These are phyloP conservation scores for Halcyon chelicuti DNA, from an alignment of 2,797 vertebrate species.

Conservation along the genomic window DNA sequence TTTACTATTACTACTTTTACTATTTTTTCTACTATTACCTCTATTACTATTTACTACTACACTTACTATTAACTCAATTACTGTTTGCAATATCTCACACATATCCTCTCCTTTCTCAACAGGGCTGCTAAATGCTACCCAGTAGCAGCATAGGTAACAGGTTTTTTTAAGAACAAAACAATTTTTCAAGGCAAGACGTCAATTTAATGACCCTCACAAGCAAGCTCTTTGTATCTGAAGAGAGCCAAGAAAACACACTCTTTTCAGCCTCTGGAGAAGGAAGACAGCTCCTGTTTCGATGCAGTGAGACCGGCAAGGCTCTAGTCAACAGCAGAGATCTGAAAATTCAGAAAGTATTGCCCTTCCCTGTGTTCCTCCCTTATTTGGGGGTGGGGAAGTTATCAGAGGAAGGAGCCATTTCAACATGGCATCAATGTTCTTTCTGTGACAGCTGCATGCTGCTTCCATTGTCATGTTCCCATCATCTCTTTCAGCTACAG, in stretches of 20 bases:
- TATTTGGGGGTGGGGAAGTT: background rate
- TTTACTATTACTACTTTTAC: no score
- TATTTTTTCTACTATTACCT: no score
- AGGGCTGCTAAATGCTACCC: background rate
- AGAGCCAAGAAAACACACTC: background rate
- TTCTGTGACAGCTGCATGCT: background rate
- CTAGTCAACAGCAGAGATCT: background rate
- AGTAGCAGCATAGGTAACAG: background rate
- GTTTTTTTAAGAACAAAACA: background rate
- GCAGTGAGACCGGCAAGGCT: background rate
- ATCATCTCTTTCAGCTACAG: background rate
- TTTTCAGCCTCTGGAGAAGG: background rate
- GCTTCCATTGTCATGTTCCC: background rate
- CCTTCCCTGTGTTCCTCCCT: background rate
- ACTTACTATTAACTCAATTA: no score
- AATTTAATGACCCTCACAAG: background rate
- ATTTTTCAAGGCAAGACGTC: background rate
- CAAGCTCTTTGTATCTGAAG: background rate
- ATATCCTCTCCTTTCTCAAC: background rate
- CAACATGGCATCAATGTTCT: background rate
- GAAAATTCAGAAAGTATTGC: background rate
- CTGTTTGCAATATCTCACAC: background rate
- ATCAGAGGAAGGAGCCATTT: background rate
- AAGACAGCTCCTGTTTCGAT: background rate
- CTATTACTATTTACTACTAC: no score